Percentiles rank a stretch among this genome's conserved stretches.
Conservation (phyloP, 1,140 invertebrate species). For the Sitophilus oryzae region DNA sequence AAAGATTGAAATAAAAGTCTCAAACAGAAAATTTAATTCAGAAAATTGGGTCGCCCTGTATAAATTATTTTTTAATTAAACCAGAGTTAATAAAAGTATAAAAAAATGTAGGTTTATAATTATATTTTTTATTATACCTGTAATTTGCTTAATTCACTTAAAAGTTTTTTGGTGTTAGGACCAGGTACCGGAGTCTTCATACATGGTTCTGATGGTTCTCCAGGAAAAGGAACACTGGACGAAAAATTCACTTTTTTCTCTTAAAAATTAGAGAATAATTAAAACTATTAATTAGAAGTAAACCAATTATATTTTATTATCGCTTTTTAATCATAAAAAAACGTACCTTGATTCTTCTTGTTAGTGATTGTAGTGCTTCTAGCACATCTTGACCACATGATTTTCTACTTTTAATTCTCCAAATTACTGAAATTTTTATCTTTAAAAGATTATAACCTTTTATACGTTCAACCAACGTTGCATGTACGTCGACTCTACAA, state of each 20-base stretch:
- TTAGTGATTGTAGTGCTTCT: neutral
- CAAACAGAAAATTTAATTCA: too few relatives aligned
- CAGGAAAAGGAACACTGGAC: conserved; percentile 12
- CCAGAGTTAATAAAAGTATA: too few relatives aligned
- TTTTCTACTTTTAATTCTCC: too few relatives aligned
- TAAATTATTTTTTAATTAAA: too few relatives aligned
- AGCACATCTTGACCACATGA: conserved; percentile 4
- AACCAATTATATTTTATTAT: neutral
- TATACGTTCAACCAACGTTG: neutral
- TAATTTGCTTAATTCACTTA: conserved; percentile 52
- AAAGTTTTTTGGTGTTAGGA: conserved; percentile 58
- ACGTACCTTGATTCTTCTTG: neutral
- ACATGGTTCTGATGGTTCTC: conserved; percentile 58
- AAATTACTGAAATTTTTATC: neutral
- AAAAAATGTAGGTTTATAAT: too few relatives aligned
- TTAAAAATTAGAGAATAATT: neutral
- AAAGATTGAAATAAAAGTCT: too few relatives aligned
- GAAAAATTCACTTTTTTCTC: too few relatives aligned
- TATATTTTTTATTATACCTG: conserved; percentile 38
- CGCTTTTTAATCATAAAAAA: neutral
- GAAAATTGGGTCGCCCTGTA: too few relatives aligned
- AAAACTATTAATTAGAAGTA: too few relatives aligned
- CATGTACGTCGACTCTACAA: neutral
- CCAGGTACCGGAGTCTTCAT: conserved; percentile 65
- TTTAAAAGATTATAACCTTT: neutral